Evolutionary conservation across 2,113 vertebrate species (phyloP).

Genomic region (Chelonoidis abingdonii): DNA sequence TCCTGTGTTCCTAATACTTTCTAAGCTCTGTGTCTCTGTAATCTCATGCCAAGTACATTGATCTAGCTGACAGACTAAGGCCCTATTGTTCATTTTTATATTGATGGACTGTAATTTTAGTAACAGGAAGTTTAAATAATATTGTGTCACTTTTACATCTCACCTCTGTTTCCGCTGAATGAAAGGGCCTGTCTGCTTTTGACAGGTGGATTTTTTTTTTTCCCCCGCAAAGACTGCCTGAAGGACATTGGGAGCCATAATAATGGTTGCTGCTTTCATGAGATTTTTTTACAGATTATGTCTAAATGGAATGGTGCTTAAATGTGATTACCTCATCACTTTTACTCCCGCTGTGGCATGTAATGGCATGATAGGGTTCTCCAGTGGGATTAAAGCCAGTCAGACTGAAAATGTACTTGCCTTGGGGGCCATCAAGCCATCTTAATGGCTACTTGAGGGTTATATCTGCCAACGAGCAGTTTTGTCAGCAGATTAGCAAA

Average conservation of each 20-base stretch:
- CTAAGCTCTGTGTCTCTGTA: slow-evolving; percentile 34
- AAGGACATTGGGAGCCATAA: slow-evolving; percentile 68
- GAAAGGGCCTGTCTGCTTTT: slow-evolving; percentile 54
- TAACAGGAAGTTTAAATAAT: slow-evolving; percentile 72
- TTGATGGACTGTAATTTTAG: slow-evolving; percentile 61
- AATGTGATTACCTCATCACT: slow-evolving; percentile 68
- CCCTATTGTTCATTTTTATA: slow-evolving; percentile 61
- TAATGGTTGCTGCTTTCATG: slow-evolving; percentile 64
- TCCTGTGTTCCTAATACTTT: slow-evolving; percentile 32
- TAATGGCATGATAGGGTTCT: slow-evolving; percentile 51
- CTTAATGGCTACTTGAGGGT: slow-evolving; percentile 55
- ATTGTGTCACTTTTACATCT: slow-evolving; percentile 66
- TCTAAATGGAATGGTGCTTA: slow-evolving; percentile 58
- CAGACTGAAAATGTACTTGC: slow-evolving; percentile 70
- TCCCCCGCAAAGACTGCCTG: slow-evolving; percentile 27
- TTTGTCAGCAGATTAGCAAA: slow-evolving; percentile 26
- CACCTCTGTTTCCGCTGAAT: slow-evolving; percentile 46
- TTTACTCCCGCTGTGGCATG: slow-evolving; percentile 48
- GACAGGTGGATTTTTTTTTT: slow-evolving; percentile 47
- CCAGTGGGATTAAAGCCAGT: slow-evolving; percentile 54
- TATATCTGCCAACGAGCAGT: slow-evolving; percentile 50
- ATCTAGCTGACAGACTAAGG: slow-evolving; percentile 62
- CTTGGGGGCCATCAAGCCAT: slow-evolving; percentile 61
- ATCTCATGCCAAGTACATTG: slow-evolving; percentile 33
- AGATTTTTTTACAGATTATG: slow-evolving; percentile 57